These are phyloP conservation scores for Tipula vernalis DNA, from an alignment of 2,888 invertebrate species.

Conservation along the genomic window DNA sequence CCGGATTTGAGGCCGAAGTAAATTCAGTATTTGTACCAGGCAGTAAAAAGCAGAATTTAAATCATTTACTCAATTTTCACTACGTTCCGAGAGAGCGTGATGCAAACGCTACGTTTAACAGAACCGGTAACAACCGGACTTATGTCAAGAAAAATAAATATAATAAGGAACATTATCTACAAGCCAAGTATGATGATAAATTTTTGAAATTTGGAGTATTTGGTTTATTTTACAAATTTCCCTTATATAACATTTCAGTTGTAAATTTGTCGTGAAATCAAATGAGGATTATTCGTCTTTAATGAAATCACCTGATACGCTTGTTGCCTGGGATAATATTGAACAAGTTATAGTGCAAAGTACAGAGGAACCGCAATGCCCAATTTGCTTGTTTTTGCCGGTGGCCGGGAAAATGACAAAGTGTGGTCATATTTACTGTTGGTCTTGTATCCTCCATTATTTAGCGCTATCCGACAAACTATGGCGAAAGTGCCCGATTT, in stretches of 20 bases:
- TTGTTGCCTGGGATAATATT: constrained; percentile 84
- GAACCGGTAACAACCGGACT: constrained; percentile 20
- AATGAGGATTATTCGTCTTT: constrained; percentile 68
- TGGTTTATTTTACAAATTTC: background rate
- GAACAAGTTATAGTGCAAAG: constrained; percentile 75
- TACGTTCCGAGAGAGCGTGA: constrained; percentile 50
- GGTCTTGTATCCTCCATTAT: constrained; percentile 90
- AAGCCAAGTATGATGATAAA: constrained; percentile 65
- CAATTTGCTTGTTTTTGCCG: constrained; percentile 83
- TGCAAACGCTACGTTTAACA: constrained; percentile 23
- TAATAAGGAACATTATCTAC: constrained; percentile 87
- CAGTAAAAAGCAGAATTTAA: constrained; percentile 85
- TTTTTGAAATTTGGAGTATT: background rate
- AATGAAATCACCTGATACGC: constrained; percentile 64
- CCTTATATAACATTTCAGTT: constrained; percentile 41
- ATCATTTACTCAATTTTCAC: constrained; percentile 87
- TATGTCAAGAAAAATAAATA: constrained; percentile 49
- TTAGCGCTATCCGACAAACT: constrained; percentile 71
- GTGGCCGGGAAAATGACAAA: constrained; percentile 82
- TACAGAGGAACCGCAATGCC: constrained; percentile 62
- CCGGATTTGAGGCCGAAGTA: constrained; percentile 49
- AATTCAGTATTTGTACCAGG: constrained; percentile 74
- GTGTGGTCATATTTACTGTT: constrained; percentile 94
- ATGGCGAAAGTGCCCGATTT: constrained; percentile 84
- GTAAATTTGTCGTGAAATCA: constrained; percentile 86